Conservation (phyloP, 2,113 vertebrate species). For the Colistium nudipinnis region DNA sequence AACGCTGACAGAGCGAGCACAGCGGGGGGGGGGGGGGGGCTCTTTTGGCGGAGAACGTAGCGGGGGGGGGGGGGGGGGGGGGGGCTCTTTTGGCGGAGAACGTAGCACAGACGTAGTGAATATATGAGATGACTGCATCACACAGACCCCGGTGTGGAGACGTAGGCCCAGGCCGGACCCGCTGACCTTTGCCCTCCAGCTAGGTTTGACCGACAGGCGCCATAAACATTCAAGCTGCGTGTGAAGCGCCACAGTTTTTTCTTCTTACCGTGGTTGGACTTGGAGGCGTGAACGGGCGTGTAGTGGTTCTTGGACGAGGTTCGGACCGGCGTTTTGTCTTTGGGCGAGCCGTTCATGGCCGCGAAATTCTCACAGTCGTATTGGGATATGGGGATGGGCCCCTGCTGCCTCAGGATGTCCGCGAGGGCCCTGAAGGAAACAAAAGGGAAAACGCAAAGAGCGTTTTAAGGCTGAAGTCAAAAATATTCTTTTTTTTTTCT, state of each 20-base stretch:
- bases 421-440: slow-evolving; percentile 90
- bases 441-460: not conserved
- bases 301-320: slow-evolving; percentile 98
- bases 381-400: slow-evolving; percentile 98
- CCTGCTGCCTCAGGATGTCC: slow-evolving; percentile 98
- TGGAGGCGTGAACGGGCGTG: slow-evolving; percentile 92
- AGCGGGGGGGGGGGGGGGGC: too few species aligned
- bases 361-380: slow-evolving; percentile 98
- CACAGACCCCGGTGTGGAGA: not conserved
- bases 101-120: slow-evolving; percentile 16
- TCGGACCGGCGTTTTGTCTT: slow-evolving; percentile 95
- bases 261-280: slow-evolving; percentile 92
- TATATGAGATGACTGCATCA: slow-evolving; percentile 7
- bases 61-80: too few species aligned
- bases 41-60: too few species aligned
- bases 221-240: too few species aligned
- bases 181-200: slow-evolving; percentile 13
- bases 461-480: slow-evolving; percentile 4
- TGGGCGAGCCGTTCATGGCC: slow-evolving; percentile 94
- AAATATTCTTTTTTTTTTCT: slow-evolving; percentile 3
- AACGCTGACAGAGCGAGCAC: slow-evolving; percentile 55
- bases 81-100: too few species aligned
- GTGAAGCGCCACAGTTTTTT: too few species aligned
- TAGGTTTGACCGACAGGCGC: slow-evolving; percentile 1
- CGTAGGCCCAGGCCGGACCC: not conserved